These are phyloP conservation scores for Disparrhopalites patrizii DNA, from an alignment of 2,888 invertebrate species.

Conservation along the genomic window DNA sequence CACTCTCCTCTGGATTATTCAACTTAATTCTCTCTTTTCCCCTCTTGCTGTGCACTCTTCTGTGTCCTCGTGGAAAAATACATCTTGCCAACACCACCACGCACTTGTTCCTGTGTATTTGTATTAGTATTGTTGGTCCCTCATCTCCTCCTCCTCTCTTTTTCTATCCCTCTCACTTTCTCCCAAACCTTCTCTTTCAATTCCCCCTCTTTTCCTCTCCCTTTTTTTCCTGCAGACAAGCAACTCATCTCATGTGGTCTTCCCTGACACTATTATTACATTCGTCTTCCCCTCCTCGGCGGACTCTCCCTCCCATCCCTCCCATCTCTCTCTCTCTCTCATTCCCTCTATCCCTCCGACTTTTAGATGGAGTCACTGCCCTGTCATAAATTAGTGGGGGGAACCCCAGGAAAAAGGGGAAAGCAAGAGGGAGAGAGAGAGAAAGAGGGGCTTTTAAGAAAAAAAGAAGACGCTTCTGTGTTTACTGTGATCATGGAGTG, in stretches of 20 bases:
- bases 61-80: background rate
- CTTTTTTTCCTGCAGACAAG: background rate
- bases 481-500: no score
- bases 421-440: background rate
- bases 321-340: background rate
- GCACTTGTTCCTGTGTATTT: no score
- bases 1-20: slow-evolving; percentile 1
- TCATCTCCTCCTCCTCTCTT: background rate
- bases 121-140: no score
- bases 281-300: background rate
- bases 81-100: no score
- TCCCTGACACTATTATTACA: background rate
- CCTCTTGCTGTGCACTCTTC: background rate
- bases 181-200: background rate
- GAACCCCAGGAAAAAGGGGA: background rate
- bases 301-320: background rate
- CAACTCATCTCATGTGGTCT: background rate
- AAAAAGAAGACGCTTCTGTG: no score
- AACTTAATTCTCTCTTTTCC: slow-evolving; percentile 4
- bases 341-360: background rate
- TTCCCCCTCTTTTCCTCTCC: background rate
- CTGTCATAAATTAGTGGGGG: background rate
- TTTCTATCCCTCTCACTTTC: no score
- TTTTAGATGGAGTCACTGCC: background rate
- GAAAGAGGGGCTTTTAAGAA: no score